Percentiles rank a stretch among this genome's conserved stretches.
These are phyloP conservation scores for Catalaphyllia jardinei DNA, from an alignment of 64 coral and sea anemone species.

Conservation along the genomic window DNA sequence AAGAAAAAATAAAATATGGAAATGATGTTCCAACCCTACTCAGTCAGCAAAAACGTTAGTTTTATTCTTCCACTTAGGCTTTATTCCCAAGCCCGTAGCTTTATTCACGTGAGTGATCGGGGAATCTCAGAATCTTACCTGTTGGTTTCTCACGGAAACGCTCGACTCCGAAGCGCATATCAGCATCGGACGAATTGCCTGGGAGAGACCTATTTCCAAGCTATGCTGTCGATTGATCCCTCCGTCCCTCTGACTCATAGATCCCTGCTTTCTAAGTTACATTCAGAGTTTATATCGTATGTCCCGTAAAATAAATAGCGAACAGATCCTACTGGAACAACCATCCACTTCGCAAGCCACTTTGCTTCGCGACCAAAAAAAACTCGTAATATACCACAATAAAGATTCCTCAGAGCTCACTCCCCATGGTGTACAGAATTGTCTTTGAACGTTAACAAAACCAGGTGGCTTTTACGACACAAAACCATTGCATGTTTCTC, in stretches of 20 bases:
- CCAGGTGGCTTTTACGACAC: constrained; percentile 38
- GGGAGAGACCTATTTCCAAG: constrained; percentile 59
- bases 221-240: constrained; percentile 51
- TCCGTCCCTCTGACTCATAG: constrained; percentile 66
- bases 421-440: not conserved
- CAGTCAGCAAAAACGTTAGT: not conserved
- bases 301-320: constrained; percentile 16
- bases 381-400: too few species aligned
- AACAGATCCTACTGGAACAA: not conserved
- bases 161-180: constrained; percentile 56
- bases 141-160: constrained; percentile 36
- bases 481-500: constrained; percentile 49
- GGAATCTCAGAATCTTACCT: constrained; percentile 14
- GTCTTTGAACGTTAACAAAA: not conserved
- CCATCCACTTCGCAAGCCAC: constrained; percentile 20
- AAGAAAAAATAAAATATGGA: not conserved
- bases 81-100: not conserved
- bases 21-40: not conserved
- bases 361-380: not conserved
- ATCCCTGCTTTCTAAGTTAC: constrained; percentile 20
- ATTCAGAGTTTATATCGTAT: constrained; percentile 1
- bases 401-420: not conserved
- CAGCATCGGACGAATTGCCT: constrained; percentile 58
- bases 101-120: not conserved
- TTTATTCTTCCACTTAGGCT: not conserved